phyloP scores from a whole-genome alignment of 1,140 invertebrate genomes.

The Harlomillsia oculata region DNA sequence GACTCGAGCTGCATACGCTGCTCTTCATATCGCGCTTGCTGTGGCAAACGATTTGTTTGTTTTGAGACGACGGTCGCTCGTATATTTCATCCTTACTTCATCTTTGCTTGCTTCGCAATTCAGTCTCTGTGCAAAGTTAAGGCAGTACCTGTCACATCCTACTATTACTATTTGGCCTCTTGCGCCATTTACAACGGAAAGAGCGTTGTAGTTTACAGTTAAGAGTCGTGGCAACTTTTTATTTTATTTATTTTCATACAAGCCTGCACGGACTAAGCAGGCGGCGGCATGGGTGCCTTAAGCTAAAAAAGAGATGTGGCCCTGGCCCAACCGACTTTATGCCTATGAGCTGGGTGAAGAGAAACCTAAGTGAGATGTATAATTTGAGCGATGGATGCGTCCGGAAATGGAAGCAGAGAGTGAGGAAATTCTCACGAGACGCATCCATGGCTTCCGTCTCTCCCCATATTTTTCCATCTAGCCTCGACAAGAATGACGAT shows the following conservation, averaged over 20 bases:
- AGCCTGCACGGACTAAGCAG: not conserved
- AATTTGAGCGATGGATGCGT: conserved; percentile 30
- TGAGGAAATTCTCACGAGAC: conserved; percentile 29
- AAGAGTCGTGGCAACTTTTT: no score
- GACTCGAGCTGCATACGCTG: no score
- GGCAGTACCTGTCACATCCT: no score
- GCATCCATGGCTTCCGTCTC: conserved; percentile 19
- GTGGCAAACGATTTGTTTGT: no score
- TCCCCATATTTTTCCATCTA: conserved; percentile 33
- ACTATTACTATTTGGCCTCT: no score
- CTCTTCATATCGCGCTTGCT: no score
- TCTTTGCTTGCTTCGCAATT: no score
- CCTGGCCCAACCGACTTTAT: not conserved
- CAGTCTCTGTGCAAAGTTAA: no score
- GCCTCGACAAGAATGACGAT: conserved; percentile 17
- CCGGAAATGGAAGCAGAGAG: conserved; percentile 15
- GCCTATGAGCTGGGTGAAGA: conserved; percentile 2
- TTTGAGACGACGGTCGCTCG: no score
- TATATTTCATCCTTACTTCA: no score
- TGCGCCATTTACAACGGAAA: not conserved
- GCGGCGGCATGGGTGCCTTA: not conserved
- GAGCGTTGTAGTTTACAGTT: not conserved
- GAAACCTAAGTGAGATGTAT: conserved; percentile 19
- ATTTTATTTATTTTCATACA: not conserved
- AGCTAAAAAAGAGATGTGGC: not conserved